Conservation (phyloP, 2,113 vertebrate genomes). For the Empidonax traillii region DNA sequence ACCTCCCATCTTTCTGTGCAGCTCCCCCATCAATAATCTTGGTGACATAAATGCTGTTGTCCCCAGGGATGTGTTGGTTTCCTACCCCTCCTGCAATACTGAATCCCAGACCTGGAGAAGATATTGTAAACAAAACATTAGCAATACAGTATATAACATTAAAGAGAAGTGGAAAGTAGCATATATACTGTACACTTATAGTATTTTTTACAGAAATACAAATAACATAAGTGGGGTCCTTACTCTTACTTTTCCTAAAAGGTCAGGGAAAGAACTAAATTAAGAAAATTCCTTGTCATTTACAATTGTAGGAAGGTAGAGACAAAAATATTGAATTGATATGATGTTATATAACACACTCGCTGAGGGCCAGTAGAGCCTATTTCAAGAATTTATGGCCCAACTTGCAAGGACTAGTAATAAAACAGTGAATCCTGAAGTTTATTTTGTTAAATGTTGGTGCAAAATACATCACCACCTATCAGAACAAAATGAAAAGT, state of each 20-base stretch:
- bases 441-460: not conserved
- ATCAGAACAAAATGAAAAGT: not conserved
- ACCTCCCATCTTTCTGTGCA: constrained; percentile 88
- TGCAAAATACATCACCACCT: not conserved
- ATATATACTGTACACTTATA: not conserved
- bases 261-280: not conserved
- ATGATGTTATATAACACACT: not conserved
- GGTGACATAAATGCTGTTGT: constrained; percentile 98
- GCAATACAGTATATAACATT: not conserved
- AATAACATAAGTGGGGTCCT: not conserved
- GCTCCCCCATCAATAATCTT: constrained; percentile 97
- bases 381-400: not conserved
- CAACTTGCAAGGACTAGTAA: not conserved
- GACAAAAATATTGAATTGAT: not conserved
- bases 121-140: not conserved
- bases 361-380: rapidly evolving
- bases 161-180: not conserved
- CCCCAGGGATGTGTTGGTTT: constrained; percentile 97
- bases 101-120: constrained; percentile 88
- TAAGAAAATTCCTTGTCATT: not conserved
- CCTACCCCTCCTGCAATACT: constrained; percentile 97
- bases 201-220: not conserved
- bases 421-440: not conserved
- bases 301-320: not conserved
- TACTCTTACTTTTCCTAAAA: not conserved